A percentile compares a stretch with the other conserved stretches of the same genome.
These are phyloP conservation scores for Dasyprocta punctata DNA, from an alignment of 2,113 vertebrate species.

Conservation along the genomic window DNA sequence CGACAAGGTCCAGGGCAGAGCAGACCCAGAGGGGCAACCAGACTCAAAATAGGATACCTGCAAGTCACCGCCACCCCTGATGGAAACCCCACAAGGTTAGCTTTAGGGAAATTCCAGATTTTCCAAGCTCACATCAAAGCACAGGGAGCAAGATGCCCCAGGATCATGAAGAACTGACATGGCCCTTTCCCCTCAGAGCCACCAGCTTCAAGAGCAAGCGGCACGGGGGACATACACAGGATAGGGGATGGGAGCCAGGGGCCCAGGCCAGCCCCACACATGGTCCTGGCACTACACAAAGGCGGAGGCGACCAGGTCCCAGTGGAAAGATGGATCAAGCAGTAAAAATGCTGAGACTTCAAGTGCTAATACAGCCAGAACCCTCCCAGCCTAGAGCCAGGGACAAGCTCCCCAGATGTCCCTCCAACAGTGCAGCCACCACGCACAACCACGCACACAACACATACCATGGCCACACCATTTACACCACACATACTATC, in stretches of 20 bases:
- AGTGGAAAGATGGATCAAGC: background rate
- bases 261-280: background rate
- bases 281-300: background rate
- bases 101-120: background rate
- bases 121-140: background rate
- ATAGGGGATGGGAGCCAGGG: no score
- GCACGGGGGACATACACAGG: background rate
- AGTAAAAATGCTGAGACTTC: background rate
- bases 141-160: background rate
- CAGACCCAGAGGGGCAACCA: background rate
- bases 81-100: background rate
- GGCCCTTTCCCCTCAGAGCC: background rate
- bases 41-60: background rate
- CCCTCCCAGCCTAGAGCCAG: background rate
- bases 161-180: background rate
- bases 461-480: background rate
- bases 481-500: background rate
- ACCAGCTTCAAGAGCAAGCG: background rate
- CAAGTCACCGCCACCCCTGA: no score
- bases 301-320: background rate
- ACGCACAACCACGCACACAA: background rate
- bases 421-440: background rate
- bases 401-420: background rate
- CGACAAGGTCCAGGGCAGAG: background rate
- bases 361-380: background rate